A percentile compares a stretch with the other conserved stretches of the same genome.
Conservation (phyloP, 2,113 vertebrate species). For the Marmota monax region DNA sequence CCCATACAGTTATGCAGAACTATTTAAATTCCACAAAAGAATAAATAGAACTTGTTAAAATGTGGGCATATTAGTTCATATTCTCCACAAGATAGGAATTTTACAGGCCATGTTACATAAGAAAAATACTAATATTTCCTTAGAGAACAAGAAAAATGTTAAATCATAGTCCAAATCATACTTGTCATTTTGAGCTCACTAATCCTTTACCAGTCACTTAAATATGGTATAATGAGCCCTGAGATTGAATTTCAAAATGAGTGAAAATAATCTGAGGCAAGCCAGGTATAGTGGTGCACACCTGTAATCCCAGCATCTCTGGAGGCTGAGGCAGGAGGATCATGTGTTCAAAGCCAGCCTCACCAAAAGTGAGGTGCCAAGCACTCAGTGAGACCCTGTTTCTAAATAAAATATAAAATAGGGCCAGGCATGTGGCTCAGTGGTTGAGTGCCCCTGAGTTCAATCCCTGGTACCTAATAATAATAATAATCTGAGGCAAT, state of each 20-base stretch:
- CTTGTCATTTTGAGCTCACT: constrained; percentile 10
- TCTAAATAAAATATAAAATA: too few species aligned
- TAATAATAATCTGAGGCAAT: neutral
- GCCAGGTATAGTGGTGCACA: too few species aligned
- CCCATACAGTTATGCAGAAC: neutral
- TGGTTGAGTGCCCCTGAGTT: too few species aligned
- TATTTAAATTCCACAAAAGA: neutral
- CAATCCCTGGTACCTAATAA: too few species aligned
- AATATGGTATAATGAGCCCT: neutral
- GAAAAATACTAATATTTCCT: constrained; percentile 11
- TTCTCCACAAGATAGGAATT: neutral
- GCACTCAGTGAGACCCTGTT: too few species aligned
- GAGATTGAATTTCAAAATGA: neutral
- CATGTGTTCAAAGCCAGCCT: too few species aligned
- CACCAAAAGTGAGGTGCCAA: too few species aligned
- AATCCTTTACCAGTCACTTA: neutral
- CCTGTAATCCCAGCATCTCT: too few species aligned
- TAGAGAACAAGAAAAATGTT: constrained; percentile 2
- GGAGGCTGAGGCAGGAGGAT: too few species aligned
- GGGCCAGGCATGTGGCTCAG: too few species aligned
- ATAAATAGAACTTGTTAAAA: neutral
- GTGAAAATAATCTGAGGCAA: neutral
- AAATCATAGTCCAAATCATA: neutral
- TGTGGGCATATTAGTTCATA: neutral
- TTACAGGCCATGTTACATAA: neutral